phyloP scores from a whole-genome alignment of 30 jellyfish, hydroid and myxozoan species.

The Nemopilema nomurai region DNA sequence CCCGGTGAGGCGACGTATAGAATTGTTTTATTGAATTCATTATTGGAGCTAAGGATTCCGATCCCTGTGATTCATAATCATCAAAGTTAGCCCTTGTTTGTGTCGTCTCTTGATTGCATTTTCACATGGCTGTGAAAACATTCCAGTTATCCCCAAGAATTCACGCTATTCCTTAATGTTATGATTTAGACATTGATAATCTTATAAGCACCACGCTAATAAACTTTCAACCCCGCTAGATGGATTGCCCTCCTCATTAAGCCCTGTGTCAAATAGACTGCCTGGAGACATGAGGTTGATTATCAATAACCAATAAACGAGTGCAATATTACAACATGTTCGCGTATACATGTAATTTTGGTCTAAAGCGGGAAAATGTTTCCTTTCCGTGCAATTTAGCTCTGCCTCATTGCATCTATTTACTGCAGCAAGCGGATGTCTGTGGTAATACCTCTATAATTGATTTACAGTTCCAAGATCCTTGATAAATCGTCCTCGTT shows the following conservation, averaged over 20 bases:
- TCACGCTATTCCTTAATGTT: background rate
- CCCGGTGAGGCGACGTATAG: background rate
- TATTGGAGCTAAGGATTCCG: background rate
- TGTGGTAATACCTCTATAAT: background rate
- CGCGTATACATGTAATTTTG: background rate
- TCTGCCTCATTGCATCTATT: background rate
- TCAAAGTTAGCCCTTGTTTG: background rate
- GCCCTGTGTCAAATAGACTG: background rate
- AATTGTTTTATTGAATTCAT: background rate
- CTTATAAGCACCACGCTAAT: background rate
- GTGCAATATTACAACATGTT: background rate
- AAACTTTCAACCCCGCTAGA: background rate
- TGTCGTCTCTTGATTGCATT: background rate
- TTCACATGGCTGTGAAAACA: background rate
- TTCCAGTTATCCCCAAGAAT: background rate
- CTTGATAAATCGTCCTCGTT: background rate
- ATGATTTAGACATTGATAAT: background rate
- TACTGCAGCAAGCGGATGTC: constrained; percentile 23
- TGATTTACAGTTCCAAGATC: background rate
- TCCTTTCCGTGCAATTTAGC: constrained; percentile 22
- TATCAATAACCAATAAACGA: background rate
- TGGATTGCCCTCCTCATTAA: background rate
- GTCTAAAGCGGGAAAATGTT: constrained; percentile 23
- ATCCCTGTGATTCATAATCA: background rate
- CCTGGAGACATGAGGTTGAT: constrained; percentile 6